phyloP scores from a whole-genome alignment of 2,113 vertebrate genomes.

The Malaclemys terrapin region DNA sequence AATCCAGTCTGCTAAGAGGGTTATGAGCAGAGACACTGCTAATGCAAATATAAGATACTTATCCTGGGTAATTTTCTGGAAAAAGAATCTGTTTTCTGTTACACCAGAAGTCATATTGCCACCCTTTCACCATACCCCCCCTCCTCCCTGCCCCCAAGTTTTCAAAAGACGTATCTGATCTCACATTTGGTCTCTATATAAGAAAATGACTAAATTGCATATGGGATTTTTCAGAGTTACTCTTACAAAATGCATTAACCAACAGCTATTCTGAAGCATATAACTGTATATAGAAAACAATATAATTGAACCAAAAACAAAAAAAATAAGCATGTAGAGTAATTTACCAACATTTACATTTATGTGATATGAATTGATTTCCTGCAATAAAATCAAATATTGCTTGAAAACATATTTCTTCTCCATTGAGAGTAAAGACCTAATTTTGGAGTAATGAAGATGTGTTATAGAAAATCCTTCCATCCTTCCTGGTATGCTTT shows the following conservation, averaged over 20 bases:
- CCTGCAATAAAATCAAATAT: background rate
- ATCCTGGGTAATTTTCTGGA: constrained; percentile 34
- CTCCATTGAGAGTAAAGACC: constrained; percentile 6
- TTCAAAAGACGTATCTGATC: background rate
- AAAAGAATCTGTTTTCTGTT: background rate
- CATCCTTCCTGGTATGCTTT: background rate
- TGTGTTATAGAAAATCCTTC: background rate
- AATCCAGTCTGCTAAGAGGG: constrained; percentile 40
- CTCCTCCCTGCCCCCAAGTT: background rate
- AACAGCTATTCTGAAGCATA: constrained; percentile 23
- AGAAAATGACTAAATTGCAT: background rate
- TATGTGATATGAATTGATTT: constrained; percentile 29
- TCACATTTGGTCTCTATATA: background rate
- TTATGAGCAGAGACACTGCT: background rate
- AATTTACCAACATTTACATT: background rate
- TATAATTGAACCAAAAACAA: constrained; percentile 5
- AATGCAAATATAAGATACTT: constrained; percentile 61
- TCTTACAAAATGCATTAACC: constrained; percentile 46
- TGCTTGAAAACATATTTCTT: constrained; percentile 47
- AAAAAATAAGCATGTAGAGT: constrained; percentile 27
- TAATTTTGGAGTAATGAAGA: constrained; percentile 2
- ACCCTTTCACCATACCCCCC: no score
- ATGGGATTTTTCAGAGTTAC: constrained; percentile 6
- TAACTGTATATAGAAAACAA: constrained; percentile 18
- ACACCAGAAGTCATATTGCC: background rate